Conservation (phyloP, 2,113 vertebrate species). For the Charadrius vociferus region DNA sequence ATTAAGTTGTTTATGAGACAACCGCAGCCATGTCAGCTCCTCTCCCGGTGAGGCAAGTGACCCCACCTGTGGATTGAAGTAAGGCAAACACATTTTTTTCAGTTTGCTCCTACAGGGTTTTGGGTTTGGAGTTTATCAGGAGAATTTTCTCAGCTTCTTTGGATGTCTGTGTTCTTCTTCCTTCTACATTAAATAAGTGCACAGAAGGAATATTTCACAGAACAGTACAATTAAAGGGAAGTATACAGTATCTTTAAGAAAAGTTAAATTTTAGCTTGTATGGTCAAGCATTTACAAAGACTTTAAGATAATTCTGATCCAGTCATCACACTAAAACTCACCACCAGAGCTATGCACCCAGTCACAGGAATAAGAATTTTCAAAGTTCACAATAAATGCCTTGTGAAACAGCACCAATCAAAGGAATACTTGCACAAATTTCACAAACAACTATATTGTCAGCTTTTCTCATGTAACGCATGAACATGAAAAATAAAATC, state of each 20-base stretch:
- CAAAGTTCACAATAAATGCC: not conserved
- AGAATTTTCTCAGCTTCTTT: not conserved
- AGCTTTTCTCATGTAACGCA: not conserved
- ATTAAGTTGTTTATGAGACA: not conserved
- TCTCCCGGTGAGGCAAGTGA: not conserved
- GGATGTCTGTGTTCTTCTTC: not conserved
- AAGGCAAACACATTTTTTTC: not conserved
- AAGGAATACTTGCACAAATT: not conserved
- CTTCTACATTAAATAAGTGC: not conserved
- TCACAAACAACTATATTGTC: not conserved
- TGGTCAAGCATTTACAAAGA: not conserved
- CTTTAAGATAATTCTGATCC: not conserved
- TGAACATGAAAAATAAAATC: constrained; percentile 2
- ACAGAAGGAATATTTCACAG: not conserved
- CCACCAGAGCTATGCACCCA: not conserved
- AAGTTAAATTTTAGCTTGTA: not conserved
- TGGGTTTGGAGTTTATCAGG: not conserved
- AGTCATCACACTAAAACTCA: not conserved
- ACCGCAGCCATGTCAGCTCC: not conserved
- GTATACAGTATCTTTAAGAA: not conserved
- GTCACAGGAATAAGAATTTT: not conserved
- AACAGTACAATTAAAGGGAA: not conserved
- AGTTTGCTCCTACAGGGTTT: not conserved
- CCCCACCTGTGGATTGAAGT: not conserved
- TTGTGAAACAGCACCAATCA: not conserved